Evolutionary conservation across 2,797 vertebrate species (phyloP).

Genomic region (Salmo trutta): DNA sequence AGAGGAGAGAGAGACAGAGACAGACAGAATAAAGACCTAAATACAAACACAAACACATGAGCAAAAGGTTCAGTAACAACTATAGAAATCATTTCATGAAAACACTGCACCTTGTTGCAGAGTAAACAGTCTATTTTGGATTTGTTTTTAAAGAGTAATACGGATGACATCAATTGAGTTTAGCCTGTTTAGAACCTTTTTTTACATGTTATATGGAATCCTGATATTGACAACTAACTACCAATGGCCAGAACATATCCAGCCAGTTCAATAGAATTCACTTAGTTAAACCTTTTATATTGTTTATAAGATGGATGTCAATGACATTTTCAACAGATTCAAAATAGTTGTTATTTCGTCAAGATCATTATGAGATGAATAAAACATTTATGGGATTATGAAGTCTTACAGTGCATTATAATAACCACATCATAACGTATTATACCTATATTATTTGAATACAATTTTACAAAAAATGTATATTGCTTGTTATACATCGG

Average conservation of each 20-base stretch:
- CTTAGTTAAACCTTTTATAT: background rate
- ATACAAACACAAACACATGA: background rate
- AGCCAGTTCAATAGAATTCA: background rate
- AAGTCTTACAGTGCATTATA: background rate
- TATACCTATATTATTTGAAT: background rate
- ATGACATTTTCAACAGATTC: background rate
- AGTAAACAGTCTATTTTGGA: too few relatives aligned
- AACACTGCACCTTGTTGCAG: too few relatives aligned
- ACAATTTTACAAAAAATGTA: background rate
- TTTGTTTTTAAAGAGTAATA: background rate
- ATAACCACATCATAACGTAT: background rate
- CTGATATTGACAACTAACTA: background rate
- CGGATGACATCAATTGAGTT: background rate
- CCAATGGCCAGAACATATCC: background rate
- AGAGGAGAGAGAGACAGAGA: slow-evolving; percentile 18
- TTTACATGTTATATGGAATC: background rate
- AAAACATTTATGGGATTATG: background rate
- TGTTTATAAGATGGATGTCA: background rate
- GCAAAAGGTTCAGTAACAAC: background rate
- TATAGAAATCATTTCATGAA: too few relatives aligned
- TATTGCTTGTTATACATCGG: background rate
- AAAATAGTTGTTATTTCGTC: background rate
- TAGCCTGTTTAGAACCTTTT: background rate
- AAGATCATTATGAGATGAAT: background rate
- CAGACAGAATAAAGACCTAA: background rate